These are phyloP conservation scores for Leptinotarsa rubiginosa DNA, from an alignment of 2,888 invertebrate species.

Conservation along the genomic window DNA sequence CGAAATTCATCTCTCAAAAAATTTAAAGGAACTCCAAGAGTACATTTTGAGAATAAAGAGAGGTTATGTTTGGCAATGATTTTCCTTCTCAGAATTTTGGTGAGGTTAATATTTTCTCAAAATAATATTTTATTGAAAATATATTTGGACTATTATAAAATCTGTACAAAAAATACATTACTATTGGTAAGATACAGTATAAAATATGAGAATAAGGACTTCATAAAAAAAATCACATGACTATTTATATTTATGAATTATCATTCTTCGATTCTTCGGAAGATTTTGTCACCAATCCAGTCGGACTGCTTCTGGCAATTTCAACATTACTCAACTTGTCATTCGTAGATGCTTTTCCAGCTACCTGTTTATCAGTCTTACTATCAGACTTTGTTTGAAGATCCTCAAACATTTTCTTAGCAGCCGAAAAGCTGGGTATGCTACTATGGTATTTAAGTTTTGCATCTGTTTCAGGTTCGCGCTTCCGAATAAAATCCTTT, in stretches of 20 bases:
- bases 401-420: conserved; percentile 56
- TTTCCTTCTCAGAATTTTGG: background rate
- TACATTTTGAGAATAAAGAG: too few species aligned
- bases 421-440: conserved; percentile 54
- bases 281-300: background rate
- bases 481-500: background rate
- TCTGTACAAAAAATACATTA: conserved; percentile 5
- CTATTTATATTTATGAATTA: background rate
- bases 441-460: conserved; percentile 10
- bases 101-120: too few species aligned
- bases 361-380: conserved; percentile 24
- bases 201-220: background rate
- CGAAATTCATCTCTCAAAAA: too few species aligned
- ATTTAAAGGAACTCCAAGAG: too few species aligned
- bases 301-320: conserved; percentile 10
- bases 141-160: background rate
- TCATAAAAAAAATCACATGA: background rate
- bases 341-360: background rate
- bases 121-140: too few species aligned
- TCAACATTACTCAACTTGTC: conserved; percentile 26
- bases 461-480: background rate
- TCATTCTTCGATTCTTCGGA: background rate
- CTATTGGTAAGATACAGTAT: background rate
- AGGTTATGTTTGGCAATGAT: too few species aligned
- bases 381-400: conserved; percentile 43